Evolutionary conservation across 2,113 vertebrate species (phyloP), one percentile per base, ranked within the genome.

Genomic region (Onychostoma macrolepis): DNA sequence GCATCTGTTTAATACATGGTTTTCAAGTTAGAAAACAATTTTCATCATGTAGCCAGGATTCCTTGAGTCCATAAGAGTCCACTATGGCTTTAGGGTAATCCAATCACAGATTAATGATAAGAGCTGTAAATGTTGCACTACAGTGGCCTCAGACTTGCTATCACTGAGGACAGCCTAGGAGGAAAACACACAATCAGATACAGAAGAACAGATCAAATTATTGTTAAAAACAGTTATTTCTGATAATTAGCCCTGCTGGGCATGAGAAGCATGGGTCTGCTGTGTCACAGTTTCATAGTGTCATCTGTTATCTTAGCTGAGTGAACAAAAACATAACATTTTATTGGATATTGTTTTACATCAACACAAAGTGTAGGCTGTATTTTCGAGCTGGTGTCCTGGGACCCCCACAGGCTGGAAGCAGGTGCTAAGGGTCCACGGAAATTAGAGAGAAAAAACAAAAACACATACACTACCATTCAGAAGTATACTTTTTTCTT

Each of bases 21-120:
- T 71, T 53, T 83, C 26, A 50, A 24, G 30, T 53, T 71, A 38
- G 38, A 77, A 41, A 82, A 50, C 91, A 93, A 7, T 53, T 75
- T 88, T 92, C 89, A 92, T 92, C 92, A 91, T 94, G 91, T 92
- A 91, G 92, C 93, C 89, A 92, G 93, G 92, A 94, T 95, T 94
- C 95, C 95, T 92, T 94, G 93, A 93, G 94, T 96, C 95, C 95
- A 95, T 94, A 94, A 93, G 95, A 95, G 96, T 96, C 95, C 95
- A 93, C 93, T 94, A 93, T 94, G 95, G 94, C 93, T 96, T 96
- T 95, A 93, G 94, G 92, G 95, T 95, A 95, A 93, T 97, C 96
- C 96, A 95, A 93, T 95, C 94, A 95, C 94, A 93, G 93, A 91
- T 91, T 94, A 93, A 93, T 93, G 90, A 91, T 91, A 91, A 95